phyloP scores from a whole-genome alignment of 1,140 invertebrate genomes.

The Neomicropteryx cornuta region DNA sequence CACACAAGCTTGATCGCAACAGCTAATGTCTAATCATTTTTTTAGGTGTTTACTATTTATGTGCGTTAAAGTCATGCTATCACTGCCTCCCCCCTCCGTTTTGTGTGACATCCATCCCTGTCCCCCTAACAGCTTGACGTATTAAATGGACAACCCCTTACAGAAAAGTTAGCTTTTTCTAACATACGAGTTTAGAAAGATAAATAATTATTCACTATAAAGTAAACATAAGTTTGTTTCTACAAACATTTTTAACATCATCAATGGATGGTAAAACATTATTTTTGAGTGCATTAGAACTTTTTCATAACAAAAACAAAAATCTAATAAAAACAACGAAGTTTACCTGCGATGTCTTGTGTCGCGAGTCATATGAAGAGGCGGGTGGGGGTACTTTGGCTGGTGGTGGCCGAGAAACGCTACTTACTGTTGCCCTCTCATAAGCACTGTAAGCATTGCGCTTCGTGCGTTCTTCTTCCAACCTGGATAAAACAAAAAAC shows the following conservation, averaged over 20 bases:
- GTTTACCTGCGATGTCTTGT: slow-evolving; percentile 25
- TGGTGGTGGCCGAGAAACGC: slow-evolving; percentile 23
- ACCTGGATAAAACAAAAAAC: slow-evolving; percentile 13
- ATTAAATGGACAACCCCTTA: too few species aligned
- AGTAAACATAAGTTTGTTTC: slow-evolving; percentile 3
- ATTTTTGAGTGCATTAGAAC: background rate
- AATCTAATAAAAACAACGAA: slow-evolving; percentile 17
- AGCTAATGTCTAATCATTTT: too few species aligned
- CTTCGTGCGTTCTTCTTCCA: slow-evolving; percentile 30
- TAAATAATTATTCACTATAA: background rate
- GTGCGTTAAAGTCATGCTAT: too few species aligned
- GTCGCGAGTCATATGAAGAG: slow-evolving; percentile 26
- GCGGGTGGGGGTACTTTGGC: slow-evolving; percentile 23
- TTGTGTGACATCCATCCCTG: too few species aligned
- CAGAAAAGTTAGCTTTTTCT: too few species aligned
- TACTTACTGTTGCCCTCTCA: slow-evolving; percentile 26
- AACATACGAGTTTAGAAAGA: background rate
- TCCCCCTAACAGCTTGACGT: too few species aligned
- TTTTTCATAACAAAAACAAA: background rate
- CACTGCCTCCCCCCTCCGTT: too few species aligned
- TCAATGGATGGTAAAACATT: background rate
- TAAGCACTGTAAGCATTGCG: slow-evolving; percentile 12
- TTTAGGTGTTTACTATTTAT: too few species aligned
- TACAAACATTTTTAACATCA: background rate
- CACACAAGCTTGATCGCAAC: too few species aligned